Evolutionary conservation across 2,888 invertebrate species (phyloP).

Genomic region (Drosophila suboccidentalis): DNA sequence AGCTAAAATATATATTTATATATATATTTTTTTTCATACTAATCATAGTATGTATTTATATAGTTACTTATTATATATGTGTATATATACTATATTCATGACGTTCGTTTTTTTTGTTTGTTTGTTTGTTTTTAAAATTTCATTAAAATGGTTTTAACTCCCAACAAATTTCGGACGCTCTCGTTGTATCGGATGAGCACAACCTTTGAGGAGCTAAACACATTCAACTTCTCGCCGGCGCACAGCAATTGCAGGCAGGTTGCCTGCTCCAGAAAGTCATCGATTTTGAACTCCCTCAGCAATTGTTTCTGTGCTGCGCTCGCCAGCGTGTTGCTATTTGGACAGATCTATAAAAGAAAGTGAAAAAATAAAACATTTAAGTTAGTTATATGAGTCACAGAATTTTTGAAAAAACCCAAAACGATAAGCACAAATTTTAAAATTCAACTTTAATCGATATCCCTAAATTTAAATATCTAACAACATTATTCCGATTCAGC

Average conservation of each 20-base stretch:
- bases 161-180: slow-evolving; percentile 92
- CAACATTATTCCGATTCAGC: too few relatives aligned
- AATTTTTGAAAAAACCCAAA: too few relatives aligned
- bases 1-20: slow-evolving; percentile 36
- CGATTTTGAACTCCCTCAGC: slow-evolving; percentile 90
- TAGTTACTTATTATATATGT: slow-evolving; percentile 24
- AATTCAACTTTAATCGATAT: too few relatives aligned
- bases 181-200: slow-evolving; percentile 94
- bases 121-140: slow-evolving; percentile 86
- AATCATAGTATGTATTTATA: slow-evolving; percentile 34
- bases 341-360: slow-evolving; percentile 81
- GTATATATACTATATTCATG: slow-evolving; percentile 26
- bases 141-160: slow-evolving; percentile 92
- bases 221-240: slow-evolving; percentile 92
- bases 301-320: slow-evolving; percentile 77
- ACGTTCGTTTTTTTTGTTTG: slow-evolving; percentile 10
- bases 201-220: slow-evolving; percentile 91
- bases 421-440: too few relatives aligned
- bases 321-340: slow-evolving; percentile 78
- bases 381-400: too few relatives aligned
- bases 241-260: slow-evolving; percentile 92
- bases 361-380: too few relatives aligned
- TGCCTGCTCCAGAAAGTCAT: slow-evolving; percentile 92
- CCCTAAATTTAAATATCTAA: too few relatives aligned
- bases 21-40: slow-evolving; percentile 29